Percentiles rank a stretch among this genome's conserved stretches.
These are phyloP conservation scores for Sebastes wilsoni DNA, from an alignment of 2,797 vertebrate species.

Conservation along the genomic window DNA sequence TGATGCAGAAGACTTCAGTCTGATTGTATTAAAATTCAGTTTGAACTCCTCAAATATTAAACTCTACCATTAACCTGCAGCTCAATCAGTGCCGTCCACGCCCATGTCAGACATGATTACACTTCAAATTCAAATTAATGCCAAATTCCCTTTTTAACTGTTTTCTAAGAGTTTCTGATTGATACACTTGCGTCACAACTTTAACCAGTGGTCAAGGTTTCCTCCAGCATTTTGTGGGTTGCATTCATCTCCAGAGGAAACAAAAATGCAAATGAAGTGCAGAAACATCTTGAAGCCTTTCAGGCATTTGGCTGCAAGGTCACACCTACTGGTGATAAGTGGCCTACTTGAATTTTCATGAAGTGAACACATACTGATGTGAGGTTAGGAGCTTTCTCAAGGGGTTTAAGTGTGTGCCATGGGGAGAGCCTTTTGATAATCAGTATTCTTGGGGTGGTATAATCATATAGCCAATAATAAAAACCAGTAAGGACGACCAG, in stretches of 20 bases:
- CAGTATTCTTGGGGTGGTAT: background rate
- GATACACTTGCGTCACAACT: background rate
- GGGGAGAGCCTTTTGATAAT: background rate
- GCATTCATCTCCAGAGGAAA: background rate
- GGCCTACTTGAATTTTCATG: constrained; percentile 26
- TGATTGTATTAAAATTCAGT: constrained; percentile 35
- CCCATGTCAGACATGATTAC: background rate
- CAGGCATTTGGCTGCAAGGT: constrained; percentile 32
- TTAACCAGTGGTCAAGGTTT: background rate
- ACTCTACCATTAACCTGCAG: constrained; percentile 4
- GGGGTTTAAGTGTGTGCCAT: background rate
- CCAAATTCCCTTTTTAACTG: background rate
- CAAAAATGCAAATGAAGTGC: constrained; percentile 5
- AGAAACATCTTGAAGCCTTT: constrained; percentile 2
- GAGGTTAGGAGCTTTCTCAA: background rate
- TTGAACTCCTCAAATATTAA: background rate
- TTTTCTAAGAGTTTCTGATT: background rate
- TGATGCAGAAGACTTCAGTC: background rate
- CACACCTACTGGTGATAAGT: constrained; percentile 25
- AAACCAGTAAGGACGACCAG: background rate
- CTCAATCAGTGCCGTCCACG: background rate
- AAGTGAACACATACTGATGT: constrained; percentile 20
- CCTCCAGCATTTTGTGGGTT: background rate
- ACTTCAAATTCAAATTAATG: constrained; percentile 4
- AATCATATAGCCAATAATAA: background rate